Base-by-base conservation (phyloP, 2,797 vertebrate genomes). In the Pipistrellus nathusii region DNA sequence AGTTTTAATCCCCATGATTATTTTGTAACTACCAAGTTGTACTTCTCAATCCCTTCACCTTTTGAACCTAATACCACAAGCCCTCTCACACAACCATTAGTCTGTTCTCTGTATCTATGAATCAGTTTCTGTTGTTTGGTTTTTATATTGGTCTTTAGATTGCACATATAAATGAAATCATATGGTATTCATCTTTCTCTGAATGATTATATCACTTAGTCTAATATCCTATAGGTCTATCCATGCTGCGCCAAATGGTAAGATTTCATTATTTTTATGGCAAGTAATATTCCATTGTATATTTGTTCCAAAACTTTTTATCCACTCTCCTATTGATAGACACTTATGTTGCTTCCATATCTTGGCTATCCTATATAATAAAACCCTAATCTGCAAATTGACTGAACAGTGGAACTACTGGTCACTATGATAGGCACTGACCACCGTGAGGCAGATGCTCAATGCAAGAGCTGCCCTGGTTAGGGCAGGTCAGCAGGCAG, bases 401-500 rank as follows among this genome's bases (percentile, higher is more conserved):
- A 59, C 25, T 27, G 12, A 59, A 59, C 25, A 59, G 57, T 6
- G 2, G 57, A 27, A 59, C 25, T 2, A 59, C 57, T 6, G 4
- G 25, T 13, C 11, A 2, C 57, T 27, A 13, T 59, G 11, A 59
- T 5, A 1, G 2, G 11, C 25, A 59, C 57, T 59, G 57, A 59
- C 57, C 57, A 59, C 57, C 25, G 27, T 27, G 25, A 25, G 57
- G 25, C 25, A 59, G 25, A 59, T 11, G 5, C 11, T 59, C 25
- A 59, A 59, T 27, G 57, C 12, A 59, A 5, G 25, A 59, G 12
- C 57, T 59, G 5, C 25, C 57, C 25, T 27, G 25, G 25, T 59
- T 1, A 5, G 57, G 57, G 57, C 57, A 2, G 25, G 25, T 11
- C 10, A 27, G 25, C 0, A 5, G 0, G 57, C 25, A 59, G 11